Evolutionary conservation across 2,797 vertebrate genomes (phyloP), one percentile per base, ranked within the genome.

Genomic region (Oreochromis grahami): DNA sequence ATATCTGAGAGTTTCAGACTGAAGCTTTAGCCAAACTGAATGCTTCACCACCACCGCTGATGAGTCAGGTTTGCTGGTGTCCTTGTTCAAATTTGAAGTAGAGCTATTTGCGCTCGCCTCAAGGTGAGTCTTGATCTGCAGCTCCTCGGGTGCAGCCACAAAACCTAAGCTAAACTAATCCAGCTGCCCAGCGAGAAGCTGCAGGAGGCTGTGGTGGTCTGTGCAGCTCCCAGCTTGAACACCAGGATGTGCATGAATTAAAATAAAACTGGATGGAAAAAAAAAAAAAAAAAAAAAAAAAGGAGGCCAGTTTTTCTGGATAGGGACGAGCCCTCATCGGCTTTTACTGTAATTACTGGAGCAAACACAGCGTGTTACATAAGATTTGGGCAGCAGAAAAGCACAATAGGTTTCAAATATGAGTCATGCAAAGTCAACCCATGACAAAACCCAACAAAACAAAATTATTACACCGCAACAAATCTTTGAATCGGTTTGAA

Each of bases 341-440:
- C 50, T 29, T 93, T 91, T 90, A 92, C 87, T 91, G 87, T 21
- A 85, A 51, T 84, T 53, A 83, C 53, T 4, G 21, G 21, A 21
- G 24, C 8, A 77, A 77, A 65, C 60, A 78, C 77, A 88, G 50
- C 15, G 48, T 41, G 11, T 80, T 32, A 87, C 21, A 43, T 26
- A 83, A 65, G 78, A 82, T 55, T 15, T 9, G 5, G n/a, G 56
- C 41, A 87, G 29, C 50, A 86, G 29, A 82, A 52, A 63, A 84
- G 78, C 72, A 45, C 0, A 4, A 68, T 3, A 78, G 7, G 14
- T 24, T 68, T 19, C 41, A 17, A 52, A 81, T 72, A 34, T 5
- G 43, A 74, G 84, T 81, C 80, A 48, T 32, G 43, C 5, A 21
- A 9, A 41, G 5, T 34, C 65, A 76, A 8, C 53, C n/a, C 19